Evolutionary conservation across 2,113 vertebrate genomes (phyloP).

Genomic region (Prunella fulvescens): DNA sequence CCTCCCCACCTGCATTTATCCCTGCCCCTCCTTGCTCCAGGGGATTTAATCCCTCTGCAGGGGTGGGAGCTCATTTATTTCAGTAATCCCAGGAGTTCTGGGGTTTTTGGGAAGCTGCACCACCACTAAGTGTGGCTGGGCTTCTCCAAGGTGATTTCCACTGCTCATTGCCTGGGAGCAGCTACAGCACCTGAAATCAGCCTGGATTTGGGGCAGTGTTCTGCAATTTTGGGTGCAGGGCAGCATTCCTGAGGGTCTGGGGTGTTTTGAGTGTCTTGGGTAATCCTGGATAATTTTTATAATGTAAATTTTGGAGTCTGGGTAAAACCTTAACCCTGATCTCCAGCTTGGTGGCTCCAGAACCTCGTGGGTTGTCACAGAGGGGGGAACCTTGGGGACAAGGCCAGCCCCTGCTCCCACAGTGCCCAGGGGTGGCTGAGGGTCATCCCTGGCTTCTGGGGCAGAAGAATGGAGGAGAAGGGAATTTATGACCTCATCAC

Average conservation of each 20-base stretch:
- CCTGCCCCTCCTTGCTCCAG: neutral
- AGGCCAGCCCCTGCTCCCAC: neutral
- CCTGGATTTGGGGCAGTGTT: neutral
- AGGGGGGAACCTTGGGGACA: neutral
- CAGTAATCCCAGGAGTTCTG: neutral
- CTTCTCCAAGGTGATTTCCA: neutral
- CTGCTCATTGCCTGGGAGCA: neutral
- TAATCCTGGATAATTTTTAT: neutral
- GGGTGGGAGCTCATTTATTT: fast-evolving
- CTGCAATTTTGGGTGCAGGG: neutral
- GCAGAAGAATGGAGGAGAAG: fast-evolving
- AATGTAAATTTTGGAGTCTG: too few species aligned
- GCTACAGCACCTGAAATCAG: fast-evolving
- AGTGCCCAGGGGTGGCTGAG: neutral
- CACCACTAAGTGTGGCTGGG: fast-evolving
- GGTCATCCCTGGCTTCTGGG: fast-evolving
- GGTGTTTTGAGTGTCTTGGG: neutral
- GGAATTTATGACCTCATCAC: neutral
- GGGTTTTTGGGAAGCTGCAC: neutral
- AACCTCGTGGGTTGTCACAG: neutral
- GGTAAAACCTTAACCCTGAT: neutral
- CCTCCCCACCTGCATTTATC: neutral
- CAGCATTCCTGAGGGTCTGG: neutral
- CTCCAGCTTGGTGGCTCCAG: neutral
- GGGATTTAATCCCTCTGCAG: neutral